These are phyloP conservation scores for Leuciscus idus DNA, from an alignment of 2,113 vertebrate species.

Conservation along the genomic window DNA sequence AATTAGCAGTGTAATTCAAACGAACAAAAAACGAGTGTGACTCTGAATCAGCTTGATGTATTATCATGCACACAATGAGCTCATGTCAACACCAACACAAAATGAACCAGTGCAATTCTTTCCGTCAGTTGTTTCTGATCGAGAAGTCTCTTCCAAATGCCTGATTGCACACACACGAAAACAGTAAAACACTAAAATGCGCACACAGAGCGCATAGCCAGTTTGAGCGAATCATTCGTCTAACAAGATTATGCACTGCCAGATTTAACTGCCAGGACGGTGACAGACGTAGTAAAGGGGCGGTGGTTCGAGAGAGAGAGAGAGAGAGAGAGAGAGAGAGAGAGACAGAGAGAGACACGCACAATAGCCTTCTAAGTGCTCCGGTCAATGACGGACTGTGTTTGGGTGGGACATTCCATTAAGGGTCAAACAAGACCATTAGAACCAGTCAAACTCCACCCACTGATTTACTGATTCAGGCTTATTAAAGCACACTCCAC, in stretches of 20 bases:
- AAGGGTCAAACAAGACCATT: neutral
- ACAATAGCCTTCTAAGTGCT: slow-evolving; percentile 14
- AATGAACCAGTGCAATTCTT: neutral
- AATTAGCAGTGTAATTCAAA: slow-evolving; percentile 21
- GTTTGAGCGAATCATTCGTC: slow-evolving; percentile 37
- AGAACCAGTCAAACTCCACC: neutral
- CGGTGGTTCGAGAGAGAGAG: neutral
- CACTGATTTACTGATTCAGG: neutral
- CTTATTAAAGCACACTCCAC: neutral
- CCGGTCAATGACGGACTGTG: neutral
- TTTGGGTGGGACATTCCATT: neutral
- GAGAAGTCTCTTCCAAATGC: neutral
- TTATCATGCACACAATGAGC: neutral
- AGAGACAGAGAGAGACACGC: neutral
- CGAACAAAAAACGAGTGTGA: neutral
- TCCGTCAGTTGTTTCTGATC: neutral
- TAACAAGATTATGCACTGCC: slow-evolving; percentile 48
- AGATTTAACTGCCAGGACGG: slow-evolving; percentile 43
- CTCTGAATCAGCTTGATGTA: slow-evolving; percentile 7
- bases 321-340: neutral
- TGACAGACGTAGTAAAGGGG: slow-evolving; percentile 13
- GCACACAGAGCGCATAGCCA: slow-evolving; percentile 16
- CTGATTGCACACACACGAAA: neutral
- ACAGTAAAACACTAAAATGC: neutral
- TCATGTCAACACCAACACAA: neutral